phyloP scores from a whole-genome alignment of 1,140 invertebrate genomes.

The Trichonephila clavipes region DNA sequence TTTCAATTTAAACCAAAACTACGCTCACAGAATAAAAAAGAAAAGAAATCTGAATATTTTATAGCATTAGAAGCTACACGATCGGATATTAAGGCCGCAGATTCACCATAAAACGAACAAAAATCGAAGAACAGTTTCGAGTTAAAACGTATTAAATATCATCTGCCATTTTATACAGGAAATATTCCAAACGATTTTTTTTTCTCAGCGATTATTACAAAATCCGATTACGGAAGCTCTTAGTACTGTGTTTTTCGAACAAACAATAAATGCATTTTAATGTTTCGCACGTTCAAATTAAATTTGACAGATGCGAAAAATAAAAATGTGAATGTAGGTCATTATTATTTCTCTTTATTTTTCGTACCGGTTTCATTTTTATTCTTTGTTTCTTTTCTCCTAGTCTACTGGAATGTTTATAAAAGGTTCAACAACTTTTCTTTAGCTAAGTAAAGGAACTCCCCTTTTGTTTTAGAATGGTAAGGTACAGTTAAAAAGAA shows the following conservation, averaged over 20 bases:
- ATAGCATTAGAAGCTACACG: neutral
- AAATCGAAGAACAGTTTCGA: no score
- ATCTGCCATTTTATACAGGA: no score
- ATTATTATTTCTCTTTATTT: no score
- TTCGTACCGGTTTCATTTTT: no score
- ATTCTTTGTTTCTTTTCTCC: neutral
- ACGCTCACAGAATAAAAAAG: neutral
- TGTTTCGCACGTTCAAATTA: neutral
- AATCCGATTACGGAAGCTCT: no score
- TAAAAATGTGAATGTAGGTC: neutral
- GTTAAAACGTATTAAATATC: no score
- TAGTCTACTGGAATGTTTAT: neutral
- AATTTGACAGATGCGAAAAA: neutral
- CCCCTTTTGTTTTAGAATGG: neutral
- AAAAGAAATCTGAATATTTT: neutral
- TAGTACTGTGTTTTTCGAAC: no score
- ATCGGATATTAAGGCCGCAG: neutral
- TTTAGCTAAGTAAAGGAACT: neutral
- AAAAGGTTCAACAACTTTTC: slow-evolving; percentile 6
- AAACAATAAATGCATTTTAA: neutral
- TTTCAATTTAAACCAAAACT: neutral
- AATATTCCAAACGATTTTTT: no score
- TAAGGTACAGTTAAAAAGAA: neutral
- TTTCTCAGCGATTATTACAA: no score
- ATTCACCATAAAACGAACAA: neutral